Evolutionary conservation across 2,888 invertebrate genomes (phyloP), one percentile per base, ranked within the genome.

Genomic region (Dermolepida albohirtum): DNA sequence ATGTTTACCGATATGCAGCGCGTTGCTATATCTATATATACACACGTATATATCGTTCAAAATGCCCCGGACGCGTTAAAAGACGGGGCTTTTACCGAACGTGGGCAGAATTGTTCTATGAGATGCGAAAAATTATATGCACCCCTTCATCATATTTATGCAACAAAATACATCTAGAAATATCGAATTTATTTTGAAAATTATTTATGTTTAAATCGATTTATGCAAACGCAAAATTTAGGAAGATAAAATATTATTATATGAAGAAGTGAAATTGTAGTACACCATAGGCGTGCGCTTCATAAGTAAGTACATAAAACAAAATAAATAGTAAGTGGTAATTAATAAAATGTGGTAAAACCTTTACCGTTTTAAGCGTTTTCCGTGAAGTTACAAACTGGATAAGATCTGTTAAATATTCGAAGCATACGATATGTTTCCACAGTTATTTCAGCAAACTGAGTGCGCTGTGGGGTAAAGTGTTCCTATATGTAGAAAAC

Each of bases 61-160:
- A 57, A 57, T 57, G 57, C 43, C 44, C 40, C 14, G 43, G 27
- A 44, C 11, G 57, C 57, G 43, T 44, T 43, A 57, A 57, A 57
- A 57, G 57, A 57, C 44, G 57, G 29, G 57, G 43, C 44, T 57
- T 55, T 43, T 22, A n/a, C 29, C 22, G 57, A 14, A 57, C 57
- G 57, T 57, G 57, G 17, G 27, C 27, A 14, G 43, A 57, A 57
- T 57, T 57, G 57, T 57, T 57, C 43, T 57, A 44, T 57, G 57
- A 44, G 43, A 44, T 44, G 57, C 43, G 57, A 44, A 57, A 57
- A 44, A 57, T 57, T 57, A 44, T 16, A 57, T 57, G 43, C 57
- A 57, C 44, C 57, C 55, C 57, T 34, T 34, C 7, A 27, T 44
- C 40, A 40, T n/a, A 12, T 44, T 14, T 51, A 12, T 12, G n/a